Conservation (phyloP, 2,888 invertebrate genomes). For the Bibio marci region DNA sequence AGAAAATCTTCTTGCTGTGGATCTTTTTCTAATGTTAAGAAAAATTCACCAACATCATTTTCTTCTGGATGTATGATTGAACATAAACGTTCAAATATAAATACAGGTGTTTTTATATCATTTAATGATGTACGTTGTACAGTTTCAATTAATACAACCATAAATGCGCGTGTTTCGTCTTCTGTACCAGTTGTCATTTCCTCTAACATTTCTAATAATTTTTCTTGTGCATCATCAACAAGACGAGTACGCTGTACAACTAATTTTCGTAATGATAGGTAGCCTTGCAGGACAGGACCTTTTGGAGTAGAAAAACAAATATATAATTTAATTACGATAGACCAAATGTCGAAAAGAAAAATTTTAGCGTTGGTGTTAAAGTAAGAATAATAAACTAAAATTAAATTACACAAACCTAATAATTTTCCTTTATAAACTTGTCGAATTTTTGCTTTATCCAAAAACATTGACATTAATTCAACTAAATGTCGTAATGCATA, state of each 20-base stretch:
- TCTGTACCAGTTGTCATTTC: slow-evolving; percentile 93
- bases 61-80: slow-evolving; percentile 96
- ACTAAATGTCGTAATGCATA: slow-evolving; percentile 82
- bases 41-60: slow-evolving; percentile 92
- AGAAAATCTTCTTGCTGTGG: slow-evolving; percentile 98
- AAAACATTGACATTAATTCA: slow-evolving; percentile 71
- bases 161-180: slow-evolving; percentile 89
- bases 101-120: slow-evolving; percentile 91
- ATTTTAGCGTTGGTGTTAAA: too few relatives aligned
- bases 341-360: too few relatives aligned
- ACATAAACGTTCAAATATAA: slow-evolving; percentile 92
- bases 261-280: slow-evolving; percentile 73
- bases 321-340: too few relatives aligned
- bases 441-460: slow-evolving; percentile 73
- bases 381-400: not conserved
- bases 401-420: slow-evolving; percentile 36
- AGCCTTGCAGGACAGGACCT: slow-evolving; percentile 56
- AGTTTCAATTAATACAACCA: slow-evolving; percentile 93
- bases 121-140: slow-evolving; percentile 79
- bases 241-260: slow-evolving; percentile 89
- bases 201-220: slow-evolving; percentile 77
- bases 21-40: slow-evolving; percentile 91
- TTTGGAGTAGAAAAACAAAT: too few relatives aligned
- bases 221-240: slow-evolving; percentile 93
- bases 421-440: slow-evolving; percentile 79